These are phyloP conservation scores for Habroteleia sp. DNA, from an alignment of 2,888 invertebrate genomes.

Conservation along the genomic window DNA sequence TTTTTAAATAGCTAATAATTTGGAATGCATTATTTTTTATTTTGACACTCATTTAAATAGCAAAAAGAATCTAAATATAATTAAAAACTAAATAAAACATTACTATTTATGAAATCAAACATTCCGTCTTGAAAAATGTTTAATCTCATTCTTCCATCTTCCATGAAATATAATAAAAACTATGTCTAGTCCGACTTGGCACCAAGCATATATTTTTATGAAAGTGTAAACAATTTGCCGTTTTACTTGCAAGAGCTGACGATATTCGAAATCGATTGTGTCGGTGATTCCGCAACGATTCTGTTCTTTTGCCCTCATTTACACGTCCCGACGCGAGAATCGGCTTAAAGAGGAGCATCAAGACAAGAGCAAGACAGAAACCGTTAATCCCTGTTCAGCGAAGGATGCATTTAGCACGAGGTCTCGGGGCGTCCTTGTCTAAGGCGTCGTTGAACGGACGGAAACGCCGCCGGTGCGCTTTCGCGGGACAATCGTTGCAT, in stretches of 20 bases:
- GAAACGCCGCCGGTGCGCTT: slow-evolving; percentile 70
- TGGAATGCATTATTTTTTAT: too few relatives aligned
- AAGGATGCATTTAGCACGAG: slow-evolving; percentile 80
- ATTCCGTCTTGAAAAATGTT: too few relatives aligned
- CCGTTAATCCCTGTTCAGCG: slow-evolving; percentile 74
- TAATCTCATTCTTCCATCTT: too few relatives aligned
- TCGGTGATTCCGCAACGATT: slow-evolving; percentile 48
- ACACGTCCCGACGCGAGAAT: slow-evolving; percentile 62
- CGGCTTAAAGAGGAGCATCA: slow-evolving; percentile 60
- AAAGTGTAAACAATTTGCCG: neutral
- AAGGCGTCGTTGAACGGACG: slow-evolving; percentile 69
- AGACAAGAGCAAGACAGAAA: slow-evolving; percentile 54
- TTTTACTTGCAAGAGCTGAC: slow-evolving; percentile 2
- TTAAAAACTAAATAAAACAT: too few relatives aligned
- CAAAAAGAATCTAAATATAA: too few relatives aligned
- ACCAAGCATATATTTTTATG: too few relatives aligned
- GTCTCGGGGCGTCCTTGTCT: slow-evolving; percentile 77
- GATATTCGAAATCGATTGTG: slow-evolving; percentile 55
- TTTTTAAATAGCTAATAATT: too few relatives aligned
- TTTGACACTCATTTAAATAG: too few relatives aligned
- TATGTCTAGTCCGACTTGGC: too few relatives aligned
- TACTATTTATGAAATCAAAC: too few relatives aligned
- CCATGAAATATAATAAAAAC: too few relatives aligned
- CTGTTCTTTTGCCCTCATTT: slow-evolving; percentile 56
- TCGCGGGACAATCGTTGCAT: slow-evolving; percentile 57